These are phyloP conservation scores for Lasioglossum zephyrum DNA, from an alignment of 2,888 invertebrate genomes.

Conservation along the genomic window DNA sequence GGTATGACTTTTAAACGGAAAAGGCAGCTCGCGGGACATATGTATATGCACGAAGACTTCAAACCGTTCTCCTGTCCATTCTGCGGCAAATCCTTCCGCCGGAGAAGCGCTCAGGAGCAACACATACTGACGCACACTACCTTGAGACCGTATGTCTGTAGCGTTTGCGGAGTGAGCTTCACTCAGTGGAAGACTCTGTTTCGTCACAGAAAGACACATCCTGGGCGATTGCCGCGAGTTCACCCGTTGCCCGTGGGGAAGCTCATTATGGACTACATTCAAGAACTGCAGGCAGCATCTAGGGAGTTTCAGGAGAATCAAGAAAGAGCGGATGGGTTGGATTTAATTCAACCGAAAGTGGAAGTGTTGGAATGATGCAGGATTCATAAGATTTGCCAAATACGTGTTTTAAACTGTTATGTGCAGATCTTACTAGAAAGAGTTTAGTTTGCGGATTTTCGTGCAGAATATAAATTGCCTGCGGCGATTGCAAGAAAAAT, in stretches of 20 bases:
- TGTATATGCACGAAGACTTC: conserved; percentile 76
- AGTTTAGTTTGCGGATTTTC: too few species aligned
- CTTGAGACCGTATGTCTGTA: conserved; percentile 73
- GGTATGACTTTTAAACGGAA: conserved; percentile 72
- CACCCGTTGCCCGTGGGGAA: conserved; percentile 72
- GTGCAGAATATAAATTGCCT: too few species aligned
- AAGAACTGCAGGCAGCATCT: conserved; percentile 23
- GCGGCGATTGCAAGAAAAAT: too few species aligned
- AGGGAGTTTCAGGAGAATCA: not conserved
- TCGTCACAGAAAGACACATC: conserved; percentile 74
- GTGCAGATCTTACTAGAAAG: too few species aligned
- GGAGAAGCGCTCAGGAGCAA: conserved; percentile 71
- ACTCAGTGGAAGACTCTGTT: conserved; percentile 75
- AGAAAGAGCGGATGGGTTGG: not conserved
- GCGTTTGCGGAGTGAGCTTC: conserved; percentile 74
- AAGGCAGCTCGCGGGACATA: conserved; percentile 73
- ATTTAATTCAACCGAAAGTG: not conserved
- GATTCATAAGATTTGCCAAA: too few species aligned
- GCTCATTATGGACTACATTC: conserved; percentile 70
- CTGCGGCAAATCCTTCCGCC: conserved; percentile 69
- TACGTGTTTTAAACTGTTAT: too few species aligned
- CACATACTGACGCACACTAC: conserved; percentile 76
- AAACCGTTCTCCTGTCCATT: conserved; percentile 76
- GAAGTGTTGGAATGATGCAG: too few species aligned
- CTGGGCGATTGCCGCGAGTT: conserved; percentile 73